These are phyloP conservation scores for Rhinoraja longicauda DNA, from an alignment of 2,797 vertebrate species.

Conservation along the genomic window DNA sequence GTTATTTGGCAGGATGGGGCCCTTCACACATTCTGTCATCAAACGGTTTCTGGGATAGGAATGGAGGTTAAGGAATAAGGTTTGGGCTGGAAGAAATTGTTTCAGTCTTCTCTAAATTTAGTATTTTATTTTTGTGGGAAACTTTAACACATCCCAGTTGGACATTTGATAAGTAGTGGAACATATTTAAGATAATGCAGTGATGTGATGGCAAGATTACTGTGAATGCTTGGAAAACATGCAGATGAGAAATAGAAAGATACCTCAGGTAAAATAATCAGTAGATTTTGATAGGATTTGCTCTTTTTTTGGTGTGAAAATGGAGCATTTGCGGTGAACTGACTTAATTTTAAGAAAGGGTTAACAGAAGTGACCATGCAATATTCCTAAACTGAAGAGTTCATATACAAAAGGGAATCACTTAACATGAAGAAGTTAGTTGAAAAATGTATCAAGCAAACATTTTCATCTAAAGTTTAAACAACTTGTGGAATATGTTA, in stretches of 20 bases:
- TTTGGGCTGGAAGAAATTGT: too few relatives aligned
- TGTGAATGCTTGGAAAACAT: too few relatives aligned
- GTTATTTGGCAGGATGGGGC: background rate
- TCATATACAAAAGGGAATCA: background rate
- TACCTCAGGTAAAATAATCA: background rate
- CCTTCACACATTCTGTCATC: background rate
- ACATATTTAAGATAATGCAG: too few relatives aligned
- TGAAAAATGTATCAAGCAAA: background rate
- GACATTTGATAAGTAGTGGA: too few relatives aligned
- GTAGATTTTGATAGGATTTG: background rate
- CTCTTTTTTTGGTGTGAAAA: background rate
- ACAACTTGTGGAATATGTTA: background rate
- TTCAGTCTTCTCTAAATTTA: too few relatives aligned
- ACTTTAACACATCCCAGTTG: too few relatives aligned
- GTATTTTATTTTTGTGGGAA: too few relatives aligned
- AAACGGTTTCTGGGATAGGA: too few relatives aligned
- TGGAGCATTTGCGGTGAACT: background rate
- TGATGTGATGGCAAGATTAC: too few relatives aligned
- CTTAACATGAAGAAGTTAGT: background rate
- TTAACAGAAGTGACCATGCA: background rate
- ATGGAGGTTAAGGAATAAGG: too few relatives aligned
- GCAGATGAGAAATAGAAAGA: too few relatives aligned
- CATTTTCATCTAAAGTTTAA: background rate
- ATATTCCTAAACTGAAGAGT: background rate
- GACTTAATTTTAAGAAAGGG: background rate